Evolutionary conservation across 2,797 vertebrate genomes (phyloP).

Genomic region (Potorous gilbertii): DNA sequence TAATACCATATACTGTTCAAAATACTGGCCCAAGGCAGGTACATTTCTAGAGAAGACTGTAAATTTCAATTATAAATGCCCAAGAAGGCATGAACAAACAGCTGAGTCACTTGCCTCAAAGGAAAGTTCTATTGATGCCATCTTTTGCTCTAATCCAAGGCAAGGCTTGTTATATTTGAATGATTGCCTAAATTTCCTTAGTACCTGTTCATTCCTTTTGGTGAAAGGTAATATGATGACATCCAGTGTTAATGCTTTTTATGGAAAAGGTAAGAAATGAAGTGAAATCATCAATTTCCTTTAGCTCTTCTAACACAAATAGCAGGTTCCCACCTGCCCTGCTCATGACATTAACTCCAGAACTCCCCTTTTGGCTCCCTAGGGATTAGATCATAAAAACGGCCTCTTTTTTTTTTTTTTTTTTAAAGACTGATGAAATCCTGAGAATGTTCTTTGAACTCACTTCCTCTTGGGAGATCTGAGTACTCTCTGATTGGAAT

Average conservation of each 20-base stretch:
- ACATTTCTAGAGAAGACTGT: background rate
- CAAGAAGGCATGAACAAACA: background rate
- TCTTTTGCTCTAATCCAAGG: background rate
- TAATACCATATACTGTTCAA: background rate
- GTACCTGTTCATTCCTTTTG: background rate
- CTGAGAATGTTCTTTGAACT: background rate
- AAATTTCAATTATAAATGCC: background rate
- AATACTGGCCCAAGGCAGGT: background rate
- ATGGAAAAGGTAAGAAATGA: background rate
- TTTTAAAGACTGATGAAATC: background rate
- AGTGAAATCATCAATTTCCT: background rate
- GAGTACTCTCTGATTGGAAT: background rate
- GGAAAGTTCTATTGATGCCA: background rate
- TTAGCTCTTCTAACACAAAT: background rate
- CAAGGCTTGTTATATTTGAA: background rate
- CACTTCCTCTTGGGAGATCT: background rate
- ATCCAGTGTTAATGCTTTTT: background rate
- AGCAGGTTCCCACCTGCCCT: background rate
- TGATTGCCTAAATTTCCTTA: background rate
- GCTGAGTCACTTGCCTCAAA: background rate
- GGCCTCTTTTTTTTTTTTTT: background rate
- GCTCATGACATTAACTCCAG: background rate
- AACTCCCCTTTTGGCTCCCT: background rate
- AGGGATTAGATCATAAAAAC: constrained; percentile 4
- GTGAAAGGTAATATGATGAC: background rate